Conservation (phyloP, 2,888 invertebrate genomes). For the Folsomia manolachei region DNA sequence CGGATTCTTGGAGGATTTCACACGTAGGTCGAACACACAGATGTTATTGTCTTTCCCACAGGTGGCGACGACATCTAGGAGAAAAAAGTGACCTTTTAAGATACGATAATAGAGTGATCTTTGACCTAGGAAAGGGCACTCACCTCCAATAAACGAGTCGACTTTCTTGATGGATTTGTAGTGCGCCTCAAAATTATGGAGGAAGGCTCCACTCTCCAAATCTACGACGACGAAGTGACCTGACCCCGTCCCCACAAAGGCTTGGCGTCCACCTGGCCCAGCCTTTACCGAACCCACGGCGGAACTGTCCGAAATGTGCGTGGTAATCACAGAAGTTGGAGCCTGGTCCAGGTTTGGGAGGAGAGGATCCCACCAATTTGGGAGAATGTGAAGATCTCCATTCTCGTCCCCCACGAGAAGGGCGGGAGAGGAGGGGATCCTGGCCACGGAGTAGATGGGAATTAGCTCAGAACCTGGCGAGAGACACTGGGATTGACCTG, state of each 20-base stretch:
- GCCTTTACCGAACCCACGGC: background rate
- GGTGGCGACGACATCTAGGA: slow-evolving; percentile 3
- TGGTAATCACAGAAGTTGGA: background rate
- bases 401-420: background rate
- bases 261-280: background rate
- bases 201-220: too few species aligned
- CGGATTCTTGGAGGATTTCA: background rate
- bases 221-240: background rate
- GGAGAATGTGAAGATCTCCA: background rate
- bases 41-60: slow-evolving; percentile 8
- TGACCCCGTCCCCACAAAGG: background rate
- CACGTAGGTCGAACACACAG: slow-evolving; percentile 1
- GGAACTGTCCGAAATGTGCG: background rate
- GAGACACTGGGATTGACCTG: background rate
- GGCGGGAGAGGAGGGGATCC: background rate
- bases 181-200: background rate
- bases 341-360: background rate
- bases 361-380: background rate
- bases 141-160: slow-evolving; percentile 7
- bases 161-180: slow-evolving; percentile 9
- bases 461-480: background rate
- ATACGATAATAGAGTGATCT: too few species aligned
- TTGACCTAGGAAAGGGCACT: too few species aligned
- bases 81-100: background rate
- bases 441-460: background rate